Conservation (phyloP, 2,888 invertebrate species). For the Phortica okadai region DNA sequence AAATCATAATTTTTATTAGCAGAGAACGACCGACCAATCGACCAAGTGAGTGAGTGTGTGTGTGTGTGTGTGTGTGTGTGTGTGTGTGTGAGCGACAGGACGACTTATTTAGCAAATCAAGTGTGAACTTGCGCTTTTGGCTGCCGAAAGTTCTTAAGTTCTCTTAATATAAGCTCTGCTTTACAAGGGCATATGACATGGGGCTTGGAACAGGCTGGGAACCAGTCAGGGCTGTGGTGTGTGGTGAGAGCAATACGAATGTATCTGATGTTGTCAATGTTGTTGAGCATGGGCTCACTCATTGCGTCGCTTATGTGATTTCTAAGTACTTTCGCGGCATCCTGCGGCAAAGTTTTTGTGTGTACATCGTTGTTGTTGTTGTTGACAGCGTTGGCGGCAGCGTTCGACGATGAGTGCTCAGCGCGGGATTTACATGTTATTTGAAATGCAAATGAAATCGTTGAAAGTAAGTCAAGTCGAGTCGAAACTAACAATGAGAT, state of each 20-base stretch:
- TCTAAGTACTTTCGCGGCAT: conserved; percentile 4
- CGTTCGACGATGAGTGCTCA: conserved; percentile 7
- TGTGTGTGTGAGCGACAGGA: neutral
- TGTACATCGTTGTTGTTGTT: neutral
- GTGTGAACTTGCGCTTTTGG: conserved; percentile 15
- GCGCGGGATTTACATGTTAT: conserved; percentile 31
- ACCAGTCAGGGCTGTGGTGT: no score
- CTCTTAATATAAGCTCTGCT: neutral
- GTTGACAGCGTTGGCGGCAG: neutral
- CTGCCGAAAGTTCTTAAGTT: conserved; percentile 9
- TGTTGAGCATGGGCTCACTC: neutral
- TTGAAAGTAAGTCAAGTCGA: conserved; percentile 12
- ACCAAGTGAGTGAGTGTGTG: neutral
- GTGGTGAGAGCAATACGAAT: no score
- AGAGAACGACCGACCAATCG: neutral
- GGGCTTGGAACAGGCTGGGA: no score
- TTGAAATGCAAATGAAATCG: conserved; percentile 33
- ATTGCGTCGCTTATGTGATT: conserved; percentile 9
- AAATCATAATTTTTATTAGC: conserved; percentile 20
- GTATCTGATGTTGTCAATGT: conserved; percentile 19
- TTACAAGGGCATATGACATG: no score
- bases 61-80: neutral
- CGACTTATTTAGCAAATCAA: conserved; percentile 30
- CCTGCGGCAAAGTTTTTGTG: neutral
- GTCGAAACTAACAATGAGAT: conserved; percentile 25